phyloP scores from a whole-genome alignment of 2,888 invertebrate species.

The Chrysomela aeneicollis region DNA sequence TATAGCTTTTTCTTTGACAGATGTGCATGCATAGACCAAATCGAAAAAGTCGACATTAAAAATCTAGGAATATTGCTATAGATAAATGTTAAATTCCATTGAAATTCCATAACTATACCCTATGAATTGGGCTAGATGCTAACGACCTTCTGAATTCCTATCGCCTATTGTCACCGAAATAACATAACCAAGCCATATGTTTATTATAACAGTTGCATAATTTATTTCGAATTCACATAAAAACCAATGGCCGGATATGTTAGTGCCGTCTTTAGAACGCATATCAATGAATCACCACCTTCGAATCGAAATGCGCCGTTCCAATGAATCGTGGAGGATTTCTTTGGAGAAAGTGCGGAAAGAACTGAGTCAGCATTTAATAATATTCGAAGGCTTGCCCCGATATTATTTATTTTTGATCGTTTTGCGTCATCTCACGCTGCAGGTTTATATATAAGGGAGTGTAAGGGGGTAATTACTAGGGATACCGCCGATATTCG shows the following conservation, averaged over 20 bases:
- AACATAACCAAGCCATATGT: not conserved
- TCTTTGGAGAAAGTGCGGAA: not conserved
- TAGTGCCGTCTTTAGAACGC: not conserved
- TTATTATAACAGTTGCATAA: constrained; percentile 2
- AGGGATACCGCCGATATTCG: too few species aligned
- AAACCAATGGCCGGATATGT: not conserved
- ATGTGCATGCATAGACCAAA: too few species aligned
- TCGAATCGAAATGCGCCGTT: not conserved
- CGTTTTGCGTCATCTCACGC: too few species aligned
- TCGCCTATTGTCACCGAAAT: not conserved
- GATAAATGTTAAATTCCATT: too few species aligned
- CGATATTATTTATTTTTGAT: not conserved
- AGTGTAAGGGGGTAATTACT: too few species aligned
- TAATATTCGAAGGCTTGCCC: not conserved
- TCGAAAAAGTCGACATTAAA: too few species aligned
- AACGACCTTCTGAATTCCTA: not conserved
- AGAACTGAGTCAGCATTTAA: not conserved
- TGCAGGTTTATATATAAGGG: not conserved
- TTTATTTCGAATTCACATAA: not conserved
- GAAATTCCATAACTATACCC: too few species aligned
- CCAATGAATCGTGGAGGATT: not conserved
- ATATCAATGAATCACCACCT: not conserved
- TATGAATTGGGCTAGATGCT: too few species aligned
- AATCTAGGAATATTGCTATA: too few species aligned
- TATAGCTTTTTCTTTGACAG: too few species aligned